phyloP scores from a whole-genome alignment of 2,113 vertebrate genomes.

The Xenopus laevis region DNA sequence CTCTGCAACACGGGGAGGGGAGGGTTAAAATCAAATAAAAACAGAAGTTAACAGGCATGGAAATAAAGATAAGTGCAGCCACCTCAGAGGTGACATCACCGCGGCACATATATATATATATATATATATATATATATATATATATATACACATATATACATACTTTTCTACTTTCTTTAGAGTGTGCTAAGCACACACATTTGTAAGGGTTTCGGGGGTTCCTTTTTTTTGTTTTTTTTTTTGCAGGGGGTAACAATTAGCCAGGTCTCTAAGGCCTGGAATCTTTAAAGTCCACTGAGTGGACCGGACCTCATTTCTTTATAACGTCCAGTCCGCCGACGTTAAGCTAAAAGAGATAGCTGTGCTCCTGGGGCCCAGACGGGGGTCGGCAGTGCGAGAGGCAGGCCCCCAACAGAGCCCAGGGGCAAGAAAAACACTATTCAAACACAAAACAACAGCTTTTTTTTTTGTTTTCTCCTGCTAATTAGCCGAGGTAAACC shows the following conservation, averaged over 20 bases:
- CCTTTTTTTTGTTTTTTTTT: slow-evolving; percentile 12
- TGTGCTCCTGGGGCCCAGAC: slow-evolving; percentile 12
- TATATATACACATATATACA: slow-evolving; percentile 44
- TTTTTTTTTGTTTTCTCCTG: slow-evolving; percentile 16
- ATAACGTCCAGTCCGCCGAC: slow-evolving; percentile 41
- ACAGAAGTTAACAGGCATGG: background rate
- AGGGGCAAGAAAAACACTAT: slow-evolving; percentile 38
- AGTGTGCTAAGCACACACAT: slow-evolving; percentile 39
- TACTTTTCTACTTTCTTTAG: slow-evolving; percentile 31
- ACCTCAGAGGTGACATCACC: slow-evolving; percentile 32
- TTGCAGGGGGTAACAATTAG: slow-evolving; percentile 12
- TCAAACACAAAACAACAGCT: background rate
- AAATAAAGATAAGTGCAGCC: slow-evolving; percentile 20
- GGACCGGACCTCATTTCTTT: slow-evolving; percentile 41
- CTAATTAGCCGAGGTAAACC: slow-evolving; percentile 30
- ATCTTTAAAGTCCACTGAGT: slow-evolving; percentile 41
- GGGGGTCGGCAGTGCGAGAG: slow-evolving; percentile 40
- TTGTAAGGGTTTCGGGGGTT: slow-evolving; percentile 19
- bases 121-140: slow-evolving; percentile 43
- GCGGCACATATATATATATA: slow-evolving; percentile 41
- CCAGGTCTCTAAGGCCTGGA: slow-evolving; percentile 39
- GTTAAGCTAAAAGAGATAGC: slow-evolving; percentile 41
- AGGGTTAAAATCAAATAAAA: slow-evolving; percentile 11
- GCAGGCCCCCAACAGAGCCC: slow-evolving; percentile 22
- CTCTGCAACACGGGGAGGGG: background rate